Base-by-base conservation (phyloP, 2,888 invertebrate genomes). In the Arge pagana region DNA sequence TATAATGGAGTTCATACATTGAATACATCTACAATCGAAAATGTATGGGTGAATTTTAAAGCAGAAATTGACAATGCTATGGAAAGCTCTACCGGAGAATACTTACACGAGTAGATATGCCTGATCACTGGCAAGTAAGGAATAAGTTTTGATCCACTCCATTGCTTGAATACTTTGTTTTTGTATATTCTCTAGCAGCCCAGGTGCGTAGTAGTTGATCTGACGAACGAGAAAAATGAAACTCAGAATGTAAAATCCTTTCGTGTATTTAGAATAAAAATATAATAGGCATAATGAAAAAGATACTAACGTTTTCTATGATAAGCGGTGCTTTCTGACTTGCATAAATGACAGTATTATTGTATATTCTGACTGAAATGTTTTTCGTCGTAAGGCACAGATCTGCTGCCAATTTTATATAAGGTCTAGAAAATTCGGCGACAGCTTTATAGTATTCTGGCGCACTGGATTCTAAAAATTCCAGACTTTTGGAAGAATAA, bases 81-180 rank as follows among this genome's bases (percentile, higher is more conserved):
- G 8, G 24, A n/a, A 35, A 50, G n/a, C n/a, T n/a, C n/a, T n/a
- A n/a, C n/a, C n/a, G n/a, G n/a, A 21, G 13, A 55, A 65, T 68
- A 87, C 90, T 87, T 80, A 90, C 90, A 89, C 81, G 79, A 90
- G 88, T 51, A 90, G 85, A 79, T 88, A 87, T 48, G 85, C 49
- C 58, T 70, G 68, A 39, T 74, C 70, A 37, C 57, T 65, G 4
- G 64, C 58, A 23, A 64, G 52, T 10, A 57, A 57, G 28, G 70
- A 69, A 48, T 69, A 73, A 30, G 52, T 59, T 58, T 68, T 74
- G 2, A 64, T 36, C 4, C 62, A 42, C 49, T 72, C 65, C 4
- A 72, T 49, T 45, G 63, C 70, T 55, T 69, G 59, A 36, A 62
- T 52, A 1, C 81, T 77, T 52, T 81, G 79, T 28, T 78, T 76